These are phyloP conservation scores for Micoletzkya japonica DNA, from an alignment of 2,888 invertebrate genomes.

Conservation along the genomic window DNA sequence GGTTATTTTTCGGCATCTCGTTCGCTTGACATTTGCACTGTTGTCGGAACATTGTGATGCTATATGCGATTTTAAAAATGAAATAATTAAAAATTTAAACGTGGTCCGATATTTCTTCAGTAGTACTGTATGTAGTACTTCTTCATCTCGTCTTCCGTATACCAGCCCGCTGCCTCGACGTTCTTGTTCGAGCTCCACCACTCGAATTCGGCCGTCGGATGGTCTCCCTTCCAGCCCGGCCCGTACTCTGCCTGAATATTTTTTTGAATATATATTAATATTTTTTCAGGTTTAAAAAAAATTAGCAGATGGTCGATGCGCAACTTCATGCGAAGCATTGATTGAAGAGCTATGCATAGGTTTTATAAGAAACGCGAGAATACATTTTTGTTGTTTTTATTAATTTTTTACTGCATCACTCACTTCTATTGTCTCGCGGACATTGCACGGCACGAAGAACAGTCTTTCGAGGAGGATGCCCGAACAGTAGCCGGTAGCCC, in stretches of 20 bases:
- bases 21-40: no score
- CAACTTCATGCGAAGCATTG: no score
- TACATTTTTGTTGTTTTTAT: not conserved
- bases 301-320: no score
- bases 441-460: slow-evolving; percentile 27
- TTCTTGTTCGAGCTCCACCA: slow-evolving; percentile 27
- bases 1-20: no score
- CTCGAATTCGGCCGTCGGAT: slow-evolving; percentile 21
- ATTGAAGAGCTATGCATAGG: not conserved
- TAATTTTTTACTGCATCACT: not conserved
- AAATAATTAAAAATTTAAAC: no score
- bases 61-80: no score
- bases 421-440: slow-evolving; percentile 1
- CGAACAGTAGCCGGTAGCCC: slow-evolving; percentile 25
- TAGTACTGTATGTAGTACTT: slow-evolving; percentile 29
- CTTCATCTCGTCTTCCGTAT: slow-evolving; percentile 26
- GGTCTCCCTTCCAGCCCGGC: slow-evolving; percentile 9
- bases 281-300: not conserved
- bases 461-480: slow-evolving; percentile 11
- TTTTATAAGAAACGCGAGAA: not conserved
- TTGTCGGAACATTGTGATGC: no score
- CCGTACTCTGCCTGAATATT: slow-evolving; percentile 24
- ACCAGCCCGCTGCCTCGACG: slow-evolving; percentile 14
- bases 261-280: not conserved
- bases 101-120: no score